phyloP scores from a whole-genome alignment of 2,113 vertebrate species.

The Chrysemys picta region DNA sequence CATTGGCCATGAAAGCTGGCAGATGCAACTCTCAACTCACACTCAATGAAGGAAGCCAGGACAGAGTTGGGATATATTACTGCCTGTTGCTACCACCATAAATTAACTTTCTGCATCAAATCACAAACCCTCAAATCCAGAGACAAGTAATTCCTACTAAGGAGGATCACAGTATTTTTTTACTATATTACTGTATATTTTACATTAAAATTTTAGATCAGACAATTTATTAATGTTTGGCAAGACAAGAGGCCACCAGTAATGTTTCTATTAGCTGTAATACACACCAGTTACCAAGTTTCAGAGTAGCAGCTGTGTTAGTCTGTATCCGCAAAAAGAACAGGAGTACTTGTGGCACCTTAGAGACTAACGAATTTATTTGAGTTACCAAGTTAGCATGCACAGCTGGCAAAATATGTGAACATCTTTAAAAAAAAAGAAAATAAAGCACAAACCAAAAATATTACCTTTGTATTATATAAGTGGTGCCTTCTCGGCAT shows the following conservation, averaged over 20 bases:
- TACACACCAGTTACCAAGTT: neutral
- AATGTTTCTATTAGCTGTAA: slow-evolving; percentile 3
- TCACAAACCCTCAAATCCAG: neutral
- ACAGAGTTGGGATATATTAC: neutral
- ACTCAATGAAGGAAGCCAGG: slow-evolving; percentile 4
- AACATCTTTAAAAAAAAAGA: neutral
- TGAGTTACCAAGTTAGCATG: neutral
- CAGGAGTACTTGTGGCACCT: too few species aligned
- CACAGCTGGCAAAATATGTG: slow-evolving; percentile 40
- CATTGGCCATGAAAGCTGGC: neutral
- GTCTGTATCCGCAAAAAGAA: too few species aligned
- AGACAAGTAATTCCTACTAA: neutral
- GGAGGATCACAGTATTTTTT: neutral
- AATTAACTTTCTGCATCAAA: neutral
- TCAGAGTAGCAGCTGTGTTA: too few species aligned
- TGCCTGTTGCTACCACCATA: neutral
- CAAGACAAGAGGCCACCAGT: neutral
- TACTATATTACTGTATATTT: slow-evolving; percentile 18
- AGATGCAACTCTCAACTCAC: slow-evolving; percentile 2
- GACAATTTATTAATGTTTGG: neutral
- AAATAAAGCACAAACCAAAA: slow-evolving; percentile 4
- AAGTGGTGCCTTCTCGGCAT: neutral
- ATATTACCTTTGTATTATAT: neutral
- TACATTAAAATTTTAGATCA: slow-evolving; percentile 1
- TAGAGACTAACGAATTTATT: too few species aligned